Evolutionary conservation across 30 jellyfish, hydroid and myxozoan genomes (phyloP), one percentile per base, ranked within the genome.

Genomic region (Rhopilema esculentum): DNA sequence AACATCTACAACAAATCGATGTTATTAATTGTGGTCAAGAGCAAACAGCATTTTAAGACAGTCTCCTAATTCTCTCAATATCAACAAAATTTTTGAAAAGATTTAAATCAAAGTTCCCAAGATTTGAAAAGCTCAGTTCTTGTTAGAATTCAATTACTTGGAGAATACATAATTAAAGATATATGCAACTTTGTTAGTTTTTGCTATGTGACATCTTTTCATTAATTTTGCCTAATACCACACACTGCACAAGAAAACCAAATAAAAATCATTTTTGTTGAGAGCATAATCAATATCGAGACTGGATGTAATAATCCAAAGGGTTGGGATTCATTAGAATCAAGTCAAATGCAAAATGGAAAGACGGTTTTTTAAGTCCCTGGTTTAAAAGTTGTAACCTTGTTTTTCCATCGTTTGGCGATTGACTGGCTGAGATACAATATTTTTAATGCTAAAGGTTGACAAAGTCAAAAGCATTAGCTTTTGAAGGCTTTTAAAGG

Each of bases 1-100:
- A 64, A 80, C 90, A 48, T 65, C 90, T 23, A 80, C 66, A 80
- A 80, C 66, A 49, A 21, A 31, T 24, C 32, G 76, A 65, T 80
- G 75, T 66, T 80, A 80, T 80, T 80, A 29, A 66, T 80, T 66
- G 90, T 40, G 90, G 87, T 76, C 30, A 29, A 27, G 49, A 9
- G 49, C 75, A 57, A 7, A 27, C 51, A 78, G 68, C 88, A 29
- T 28, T 78, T 78, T 78, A 57, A 66, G 67, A 24, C 65, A 30
- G 88, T 63, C 32, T 24, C 88, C 16, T 57, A 78, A 78, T 78
- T 12, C 88, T n/a, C 79, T 49, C 26, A 61, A 57, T n/a, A 62
- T 78, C 88, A 78, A 78, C 79, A 78, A 78, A 57, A 40, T 40
- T 40, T 40, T 40, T 40, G 57, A 40, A 40, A 6, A 40, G 57